These are phyloP conservation scores for Neelides sp. DNA, from an alignment of 1,140 invertebrate genomes.

Conservation along the genomic window DNA sequence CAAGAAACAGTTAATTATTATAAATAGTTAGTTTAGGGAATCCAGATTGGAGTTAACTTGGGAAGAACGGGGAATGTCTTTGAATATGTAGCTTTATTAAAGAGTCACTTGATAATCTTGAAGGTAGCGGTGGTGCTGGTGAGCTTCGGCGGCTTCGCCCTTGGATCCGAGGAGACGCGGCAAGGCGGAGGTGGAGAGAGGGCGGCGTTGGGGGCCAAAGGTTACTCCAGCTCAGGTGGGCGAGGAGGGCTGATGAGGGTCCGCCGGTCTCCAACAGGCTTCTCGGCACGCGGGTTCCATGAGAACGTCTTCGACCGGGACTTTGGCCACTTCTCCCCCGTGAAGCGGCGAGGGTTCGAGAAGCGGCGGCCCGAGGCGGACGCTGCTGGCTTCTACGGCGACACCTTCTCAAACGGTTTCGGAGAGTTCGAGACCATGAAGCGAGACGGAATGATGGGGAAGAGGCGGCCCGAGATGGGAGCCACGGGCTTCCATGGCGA, in stretches of 20 bases:
- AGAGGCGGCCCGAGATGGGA: slow-evolving; percentile 28
- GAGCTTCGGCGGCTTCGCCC: no score
- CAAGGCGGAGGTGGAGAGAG: neutral
- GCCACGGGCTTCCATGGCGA: slow-evolving; percentile 35
- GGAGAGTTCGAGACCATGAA: slow-evolving; percentile 38
- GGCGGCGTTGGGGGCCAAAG: slow-evolving; percentile 13
- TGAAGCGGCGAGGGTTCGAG: slow-evolving; percentile 24
- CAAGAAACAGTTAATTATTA: no score
- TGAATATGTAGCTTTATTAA: no score
- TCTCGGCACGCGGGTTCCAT: slow-evolving; percentile 38
- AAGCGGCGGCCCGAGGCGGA: slow-evolving; percentile 28
- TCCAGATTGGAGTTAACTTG: no score
- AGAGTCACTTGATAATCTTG: no score
- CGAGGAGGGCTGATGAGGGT: no score
- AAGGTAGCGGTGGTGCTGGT: no score
- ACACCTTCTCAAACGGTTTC: slow-evolving; percentile 36
- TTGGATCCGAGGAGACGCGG: no score
- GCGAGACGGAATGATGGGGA: slow-evolving; percentile 22
- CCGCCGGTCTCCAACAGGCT: slow-evolving; percentile 28
- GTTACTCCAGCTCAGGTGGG: no score
- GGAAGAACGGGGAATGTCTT: no score
- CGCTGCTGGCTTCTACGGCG: slow-evolving; percentile 34
- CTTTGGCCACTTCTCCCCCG: slow-evolving; percentile 31
- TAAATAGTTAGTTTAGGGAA: no score
- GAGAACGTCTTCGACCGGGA: slow-evolving; percentile 39